Evolutionary conservation across 2,888 invertebrate genomes (phyloP), one percentile per base, ranked within the genome.

Genomic region (Eupithecia pulchellata): DNA sequence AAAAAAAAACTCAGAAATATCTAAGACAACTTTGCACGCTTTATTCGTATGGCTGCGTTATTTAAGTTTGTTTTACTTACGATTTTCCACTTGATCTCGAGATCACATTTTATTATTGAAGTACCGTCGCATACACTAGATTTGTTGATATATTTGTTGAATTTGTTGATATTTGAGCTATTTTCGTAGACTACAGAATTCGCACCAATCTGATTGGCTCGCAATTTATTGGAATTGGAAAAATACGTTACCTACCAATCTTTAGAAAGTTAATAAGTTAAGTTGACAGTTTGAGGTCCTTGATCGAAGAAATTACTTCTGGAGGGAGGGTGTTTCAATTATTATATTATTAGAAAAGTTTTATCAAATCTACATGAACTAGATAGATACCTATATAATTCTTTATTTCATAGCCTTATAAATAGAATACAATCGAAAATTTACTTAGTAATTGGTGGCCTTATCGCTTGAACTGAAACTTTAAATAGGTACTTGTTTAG

Each of bases 201-300:
- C 1, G 29, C 57, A 64, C 32, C 47, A 52, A 25, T 52, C 32
- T 52, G 25, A 25, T 52, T 52, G 25, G 52, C 52, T 52, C 11
- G 20, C 32, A 55, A 14, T 52, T 62, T 30, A 66, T 39, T 62
- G 71, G 58, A 71, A 63, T 66, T 57, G 32, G 25, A 20, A 64
- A 63, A 62, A 65, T 32, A 52, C 5, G 34, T 42, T 47, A 62
- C 70, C 62, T 47, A 62, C 70, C 62, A 71, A 61, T 61, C 55
- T 20, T 66, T 62, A 61, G 11, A 71, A 71, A 66, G 58, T 64
- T 71, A 30, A n/a, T n/a, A n/a, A n/a, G n/a, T n/a, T n/a, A n/a
- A 58, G 39, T n/a, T 36, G 67, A 63, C 52, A 60, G 34, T 60
- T 52, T 25, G 58, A 60, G 42, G 14, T 42, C 8, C 42, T 42